Evolutionary conservation across 2,113 vertebrate species (phyloP), one percentile per base, ranked within the genome.

Genomic region (Corythornis madagascariensis): DNA sequence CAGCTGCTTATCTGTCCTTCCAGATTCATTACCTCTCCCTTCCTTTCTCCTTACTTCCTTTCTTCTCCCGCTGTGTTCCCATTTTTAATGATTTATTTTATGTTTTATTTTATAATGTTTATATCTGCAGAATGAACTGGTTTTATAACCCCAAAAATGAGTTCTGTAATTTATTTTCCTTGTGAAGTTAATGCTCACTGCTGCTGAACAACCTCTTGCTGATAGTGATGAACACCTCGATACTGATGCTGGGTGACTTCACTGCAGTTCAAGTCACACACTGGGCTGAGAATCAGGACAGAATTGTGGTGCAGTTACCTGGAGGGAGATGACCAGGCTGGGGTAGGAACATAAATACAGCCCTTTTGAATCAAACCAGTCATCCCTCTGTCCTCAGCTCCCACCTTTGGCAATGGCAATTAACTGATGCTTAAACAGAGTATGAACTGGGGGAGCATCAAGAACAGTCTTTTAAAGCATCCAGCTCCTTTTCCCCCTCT

Each of bases 71-170:
- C 90, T 50, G 63, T 66, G 84, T 95, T 93, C 86, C 86, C 78
- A 89, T 88, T 96, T 94, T 77, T 77, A 96, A 93, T 94, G 94
- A 93, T 94, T 94, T 94, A 96, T 94, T 89, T 93, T 86, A 76
- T 52, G 24, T 70, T 95, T 92, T 84, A 85, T 84, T 84, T 95
- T 87, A 52, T 82, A 93, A 83, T 83, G 90, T 95, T 95, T 96
- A 83, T 91, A 89, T 89, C 92, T 88, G 82, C 56, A 45, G 87
- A 89, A 92, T 42, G 78, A 89, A 83, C 84, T 43, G 67, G 67
- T 80, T 94, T 95, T 95, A 92, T 93, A 83, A 83, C 73, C 63
- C 86, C 52, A 4, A 48, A 94, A 93, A 92, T 59, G 78, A 93
- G 55, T 14, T 28, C 56, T 60, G 1, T 74, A 56, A 94, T 95